phyloP scores from a whole-genome alignment of 1,140 invertebrate genomes.

The Callitettix versicolor region DNA sequence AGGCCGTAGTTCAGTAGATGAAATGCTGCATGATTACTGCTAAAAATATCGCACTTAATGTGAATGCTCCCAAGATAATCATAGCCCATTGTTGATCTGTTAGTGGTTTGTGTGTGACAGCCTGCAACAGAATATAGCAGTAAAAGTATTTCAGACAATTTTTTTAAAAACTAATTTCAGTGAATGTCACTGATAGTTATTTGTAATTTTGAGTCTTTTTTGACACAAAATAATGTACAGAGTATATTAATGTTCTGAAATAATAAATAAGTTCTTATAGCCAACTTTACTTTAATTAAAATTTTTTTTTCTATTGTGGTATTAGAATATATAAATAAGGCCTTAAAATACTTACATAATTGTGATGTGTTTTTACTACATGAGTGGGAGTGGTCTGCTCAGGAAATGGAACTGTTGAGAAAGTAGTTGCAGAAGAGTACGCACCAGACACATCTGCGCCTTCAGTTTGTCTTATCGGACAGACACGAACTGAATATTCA shows the following conservation, averaged over 20 bases:
- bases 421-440: constrained; percentile 47
- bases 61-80: constrained; percentile 48
- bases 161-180: too few relatives aligned
- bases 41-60: constrained; percentile 48
- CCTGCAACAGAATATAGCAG: constrained; percentile 22
- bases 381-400: constrained; percentile 24
- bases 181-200: too few relatives aligned
- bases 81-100: constrained; percentile 53
- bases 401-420: constrained; percentile 35
- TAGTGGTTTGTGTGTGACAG: constrained; percentile 37
- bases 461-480: constrained; percentile 49
- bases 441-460: constrained; percentile 48
- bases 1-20: constrained; percentile 28
- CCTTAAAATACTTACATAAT: not conserved
- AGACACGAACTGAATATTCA: constrained; percentile 62
- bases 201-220: too few relatives aligned
- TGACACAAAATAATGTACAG: too few relatives aligned
- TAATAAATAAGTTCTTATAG: too few relatives aligned
- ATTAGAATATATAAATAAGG: constrained; percentile 17
- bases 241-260: too few relatives aligned
- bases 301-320: constrained; percentile 21
- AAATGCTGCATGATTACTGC: constrained; percentile 44
- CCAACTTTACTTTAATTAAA: too few relatives aligned
- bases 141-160: too few relatives aligned
- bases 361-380: constrained; percentile 21